Conservation (phyloP, 2,797 vertebrate species). For the Ceryle rudis region DNA sequence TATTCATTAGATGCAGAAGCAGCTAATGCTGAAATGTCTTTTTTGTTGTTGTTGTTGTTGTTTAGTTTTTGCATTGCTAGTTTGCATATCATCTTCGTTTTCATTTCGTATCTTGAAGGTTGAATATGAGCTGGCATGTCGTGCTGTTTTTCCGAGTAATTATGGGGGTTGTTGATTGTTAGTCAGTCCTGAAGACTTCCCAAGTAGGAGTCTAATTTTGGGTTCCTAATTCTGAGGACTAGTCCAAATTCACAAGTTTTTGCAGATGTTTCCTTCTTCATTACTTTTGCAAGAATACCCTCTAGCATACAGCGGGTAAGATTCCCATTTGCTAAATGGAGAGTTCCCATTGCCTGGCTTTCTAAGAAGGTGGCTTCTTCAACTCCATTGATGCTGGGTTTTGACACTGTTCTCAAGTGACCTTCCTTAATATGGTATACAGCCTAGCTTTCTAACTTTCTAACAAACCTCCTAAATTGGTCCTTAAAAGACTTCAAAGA, state of each 20-base stretch:
- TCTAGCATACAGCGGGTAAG: not conserved
- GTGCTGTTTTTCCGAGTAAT: not conserved
- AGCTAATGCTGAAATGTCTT: not conserved
- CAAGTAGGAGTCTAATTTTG: not conserved
- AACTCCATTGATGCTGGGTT: not conserved
- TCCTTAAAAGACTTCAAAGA: not conserved
- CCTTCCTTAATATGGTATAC: not conserved
- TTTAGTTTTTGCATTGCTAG: not conserved
- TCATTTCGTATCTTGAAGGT: not conserved
- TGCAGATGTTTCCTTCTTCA: not conserved
- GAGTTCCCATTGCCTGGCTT: not conserved
- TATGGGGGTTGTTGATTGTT: not conserved
- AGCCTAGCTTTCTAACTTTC: not conserved
- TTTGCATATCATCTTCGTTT: not conserved
- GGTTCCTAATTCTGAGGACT: not conserved
- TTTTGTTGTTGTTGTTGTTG: not conserved
- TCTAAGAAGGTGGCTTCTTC: not conserved
- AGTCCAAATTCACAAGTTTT: not conserved
- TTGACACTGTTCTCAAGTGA: not conserved
- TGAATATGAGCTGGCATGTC: not conserved
- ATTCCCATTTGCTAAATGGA: not conserved
- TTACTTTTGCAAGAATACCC: not conserved
- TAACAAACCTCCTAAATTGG: not conserved
- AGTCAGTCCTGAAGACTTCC: not conserved
- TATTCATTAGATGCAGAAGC: slow-evolving; percentile 3